These are phyloP conservation scores for Corella eumyota DNA, from an alignment of 23 tunicate species.

Conservation along the genomic window DNA sequence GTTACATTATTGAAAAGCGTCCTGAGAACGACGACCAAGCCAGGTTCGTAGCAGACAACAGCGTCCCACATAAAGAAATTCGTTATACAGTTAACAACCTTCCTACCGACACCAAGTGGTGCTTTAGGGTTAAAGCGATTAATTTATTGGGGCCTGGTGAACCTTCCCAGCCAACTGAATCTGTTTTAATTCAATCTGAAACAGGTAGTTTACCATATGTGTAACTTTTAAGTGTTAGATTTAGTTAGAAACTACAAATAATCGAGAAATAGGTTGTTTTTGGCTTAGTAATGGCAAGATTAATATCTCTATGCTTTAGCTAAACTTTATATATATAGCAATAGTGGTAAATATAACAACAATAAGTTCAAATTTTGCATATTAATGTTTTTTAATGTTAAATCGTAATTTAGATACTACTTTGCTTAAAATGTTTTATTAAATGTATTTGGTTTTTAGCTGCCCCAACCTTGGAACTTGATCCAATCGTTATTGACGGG, in stretches of 20 bases:
- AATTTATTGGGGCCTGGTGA: constrained; percentile 75
- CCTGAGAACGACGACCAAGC: constrained; percentile 47
- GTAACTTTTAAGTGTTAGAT: too few relatives aligned
- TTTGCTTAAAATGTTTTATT: neutral
- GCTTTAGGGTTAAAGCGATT: constrained; percentile 84
- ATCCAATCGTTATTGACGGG: constrained; percentile 32
- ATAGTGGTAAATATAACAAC: neutral
- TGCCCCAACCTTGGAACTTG: constrained; percentile 73
- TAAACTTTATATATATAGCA: too few relatives aligned
- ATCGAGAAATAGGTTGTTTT: too few relatives aligned
- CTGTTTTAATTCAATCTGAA: constrained; percentile 55
- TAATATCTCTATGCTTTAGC: too few relatives aligned
- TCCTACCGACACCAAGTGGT: constrained; percentile 57
- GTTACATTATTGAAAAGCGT: constrained; percentile 81
- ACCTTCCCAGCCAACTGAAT: constrained; percentile 64
- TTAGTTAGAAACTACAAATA: too few relatives aligned
- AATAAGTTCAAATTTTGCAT: neutral
- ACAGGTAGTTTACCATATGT: constrained; percentile 35
- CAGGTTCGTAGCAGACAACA: constrained; percentile 29
- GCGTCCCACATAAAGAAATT: constrained; percentile 31
- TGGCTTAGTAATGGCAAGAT: too few relatives aligned
- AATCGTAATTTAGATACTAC: neutral
- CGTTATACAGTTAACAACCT: constrained; percentile 40
- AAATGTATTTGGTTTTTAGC: constrained; percentile 10
- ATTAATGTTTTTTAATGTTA: neutral